These are phyloP conservation scores for Oligia fasciuncula DNA, from an alignment of 2,888 invertebrate species.

Conservation along the genomic window DNA sequence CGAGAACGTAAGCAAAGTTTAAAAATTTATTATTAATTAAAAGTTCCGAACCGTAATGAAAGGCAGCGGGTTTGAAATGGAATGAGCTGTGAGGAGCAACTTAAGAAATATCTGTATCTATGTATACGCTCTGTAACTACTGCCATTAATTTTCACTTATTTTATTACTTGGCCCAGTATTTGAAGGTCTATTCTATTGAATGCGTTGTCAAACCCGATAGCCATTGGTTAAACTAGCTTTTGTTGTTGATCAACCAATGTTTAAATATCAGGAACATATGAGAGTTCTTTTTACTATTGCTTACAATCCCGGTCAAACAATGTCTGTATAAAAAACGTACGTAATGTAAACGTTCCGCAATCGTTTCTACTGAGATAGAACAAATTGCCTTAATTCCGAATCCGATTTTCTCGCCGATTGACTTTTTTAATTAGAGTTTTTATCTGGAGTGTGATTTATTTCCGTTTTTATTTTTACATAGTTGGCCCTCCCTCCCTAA, in stretches of 20 bases:
- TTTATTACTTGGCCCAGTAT: background rate
- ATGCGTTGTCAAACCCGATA: background rate
- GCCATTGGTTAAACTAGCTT: background rate
- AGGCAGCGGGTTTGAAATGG: too few species aligned
- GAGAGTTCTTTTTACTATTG: background rate
- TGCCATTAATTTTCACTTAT: background rate
- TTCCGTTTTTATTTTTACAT: background rate
- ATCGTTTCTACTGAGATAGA: slow-evolving; percentile 1
- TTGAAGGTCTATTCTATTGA: background rate
- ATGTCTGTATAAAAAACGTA: background rate
- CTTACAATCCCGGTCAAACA: background rate
- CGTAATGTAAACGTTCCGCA: background rate
- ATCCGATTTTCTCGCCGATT: slow-evolving; percentile 30
- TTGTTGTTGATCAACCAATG: background rate
- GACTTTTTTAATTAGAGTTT: slow-evolving; percentile 47
- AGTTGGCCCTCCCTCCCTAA: background rate
- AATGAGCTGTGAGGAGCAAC: background rate
- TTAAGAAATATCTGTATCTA: background rate
- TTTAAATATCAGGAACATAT: background rate
- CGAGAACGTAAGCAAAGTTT: background rate
- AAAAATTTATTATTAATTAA: slow-evolving; percentile 2
- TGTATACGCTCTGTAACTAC: background rate
- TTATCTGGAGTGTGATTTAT: slow-evolving; percentile 25
- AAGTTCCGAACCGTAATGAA: slow-evolving; percentile 12
- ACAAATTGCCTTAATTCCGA: slow-evolving; percentile 42